Percentiles rank a stretch among this genome's conserved stretches.
Evolutionary conservation across 2,113 vertebrate species (phyloP).

Genomic region (Anoura caudifer): DNA sequence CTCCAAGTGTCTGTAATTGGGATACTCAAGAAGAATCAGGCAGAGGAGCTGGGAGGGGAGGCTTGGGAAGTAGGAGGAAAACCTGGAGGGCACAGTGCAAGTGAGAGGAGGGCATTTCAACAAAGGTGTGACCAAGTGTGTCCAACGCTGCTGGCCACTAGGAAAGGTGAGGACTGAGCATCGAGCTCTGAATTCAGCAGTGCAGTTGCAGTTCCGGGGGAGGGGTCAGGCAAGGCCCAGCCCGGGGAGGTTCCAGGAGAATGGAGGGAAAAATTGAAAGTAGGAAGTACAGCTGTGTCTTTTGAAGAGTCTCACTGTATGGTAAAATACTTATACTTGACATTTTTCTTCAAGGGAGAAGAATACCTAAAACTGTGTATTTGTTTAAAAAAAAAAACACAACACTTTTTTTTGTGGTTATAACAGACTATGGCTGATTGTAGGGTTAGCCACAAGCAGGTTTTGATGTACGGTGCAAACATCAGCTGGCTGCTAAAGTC

Average conservation of each 20-base stretch:
- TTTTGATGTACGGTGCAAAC: constrained; percentile 79
- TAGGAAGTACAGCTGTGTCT: background rate
- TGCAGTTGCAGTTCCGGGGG: background rate
- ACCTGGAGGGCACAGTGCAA: background rate
- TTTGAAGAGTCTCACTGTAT: background rate
- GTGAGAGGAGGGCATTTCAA: background rate
- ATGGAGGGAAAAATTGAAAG: background rate
- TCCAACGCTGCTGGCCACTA: background rate
- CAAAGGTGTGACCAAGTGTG: background rate
- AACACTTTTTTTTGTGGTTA: constrained; percentile 41
- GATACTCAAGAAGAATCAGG: background rate
- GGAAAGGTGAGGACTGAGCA: background rate
- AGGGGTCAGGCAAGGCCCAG: background rate
- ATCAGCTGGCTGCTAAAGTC: constrained; percentile 77
- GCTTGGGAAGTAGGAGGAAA: background rate
- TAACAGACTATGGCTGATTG: constrained; percentile 51
- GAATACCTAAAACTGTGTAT: background rate
- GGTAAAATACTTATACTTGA: background rate
- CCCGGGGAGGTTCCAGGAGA: background rate
- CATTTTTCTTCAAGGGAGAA: background rate
- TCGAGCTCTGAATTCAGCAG: background rate
- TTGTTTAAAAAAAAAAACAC: background rate
- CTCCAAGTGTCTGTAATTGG: background rate
- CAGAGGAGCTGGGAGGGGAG: background rate
- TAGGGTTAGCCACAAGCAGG: constrained; percentile 70